Conservation (phyloP, 2,113 vertebrate species). For the Hirundichthys speculiger region DNA sequence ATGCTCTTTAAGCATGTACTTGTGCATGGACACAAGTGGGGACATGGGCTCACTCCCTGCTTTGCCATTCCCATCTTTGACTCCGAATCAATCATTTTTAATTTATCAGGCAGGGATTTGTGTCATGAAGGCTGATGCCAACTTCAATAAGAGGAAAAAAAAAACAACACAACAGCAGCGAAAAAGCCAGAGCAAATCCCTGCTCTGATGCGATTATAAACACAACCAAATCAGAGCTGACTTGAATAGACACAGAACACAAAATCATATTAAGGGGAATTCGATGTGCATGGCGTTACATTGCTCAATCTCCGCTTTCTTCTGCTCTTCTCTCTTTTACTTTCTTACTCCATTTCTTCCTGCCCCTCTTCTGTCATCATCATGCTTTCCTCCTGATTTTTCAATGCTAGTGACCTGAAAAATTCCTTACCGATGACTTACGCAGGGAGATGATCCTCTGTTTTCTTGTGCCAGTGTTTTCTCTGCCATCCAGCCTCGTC, state of each 20-base stretch:
- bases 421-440: constrained; percentile 55
- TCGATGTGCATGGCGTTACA: constrained; percentile 84
- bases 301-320: constrained; percentile 68
- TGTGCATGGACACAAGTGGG: constrained; percentile 35
- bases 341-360: constrained; percentile 59
- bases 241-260: constrained; percentile 87
- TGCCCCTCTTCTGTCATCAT: constrained; percentile 64
- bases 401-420: constrained; percentile 74
- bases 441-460: constrained; percentile 36
- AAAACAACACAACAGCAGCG: constrained; percentile 71
- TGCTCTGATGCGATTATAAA: constrained; percentile 85
- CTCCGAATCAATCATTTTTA: constrained; percentile 86
- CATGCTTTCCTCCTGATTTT: constrained; percentile 35
- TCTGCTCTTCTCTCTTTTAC: constrained; percentile 55
- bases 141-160: constrained; percentile 74
- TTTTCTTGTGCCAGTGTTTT: constrained; percentile 31
- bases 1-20: constrained; percentile 31
- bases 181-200: constrained; percentile 82
- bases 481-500: constrained; percentile 26
- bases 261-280: constrained; percentile 86
- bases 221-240: constrained; percentile 84
- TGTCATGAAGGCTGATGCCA: constrained; percentile 82
- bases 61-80: constrained; percentile 81
- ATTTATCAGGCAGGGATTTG: constrained; percentile 85
- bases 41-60: constrained; percentile 38